These are phyloP conservation scores for Hybos culiciformis DNA, from an alignment of 2,888 invertebrate species.

Conservation along the genomic window DNA sequence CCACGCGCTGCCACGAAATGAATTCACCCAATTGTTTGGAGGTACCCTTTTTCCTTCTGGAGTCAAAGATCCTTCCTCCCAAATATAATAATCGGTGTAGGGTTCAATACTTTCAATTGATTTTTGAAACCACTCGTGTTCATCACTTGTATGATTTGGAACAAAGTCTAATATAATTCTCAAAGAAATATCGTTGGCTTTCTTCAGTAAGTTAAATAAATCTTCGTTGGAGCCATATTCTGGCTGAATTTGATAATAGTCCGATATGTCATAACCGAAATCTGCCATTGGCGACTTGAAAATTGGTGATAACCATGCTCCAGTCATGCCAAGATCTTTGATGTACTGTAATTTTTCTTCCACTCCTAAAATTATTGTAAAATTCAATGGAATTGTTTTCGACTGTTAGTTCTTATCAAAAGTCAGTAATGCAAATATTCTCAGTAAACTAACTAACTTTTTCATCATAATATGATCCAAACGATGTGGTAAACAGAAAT, in stretches of 20 bases:
- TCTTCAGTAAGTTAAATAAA: conserved; percentile 35
- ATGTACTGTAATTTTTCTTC: conserved; percentile 41
- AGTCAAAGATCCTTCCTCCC: conserved; percentile 33
- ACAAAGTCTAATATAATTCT: conserved; percentile 50
- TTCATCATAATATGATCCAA: too few species aligned
- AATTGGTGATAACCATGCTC: conserved; percentile 50
- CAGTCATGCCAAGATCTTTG: conserved; percentile 39
- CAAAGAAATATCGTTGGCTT: conserved; percentile 32
- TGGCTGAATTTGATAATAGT: conserved; percentile 42
- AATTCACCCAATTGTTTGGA: conserved; percentile 37
- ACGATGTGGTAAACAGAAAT: too few species aligned
- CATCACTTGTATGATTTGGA: conserved; percentile 39
- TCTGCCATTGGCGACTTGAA: conserved; percentile 49
- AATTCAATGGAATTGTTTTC: background rate
- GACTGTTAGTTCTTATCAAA: too few species aligned
- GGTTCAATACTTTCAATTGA: conserved; percentile 40
- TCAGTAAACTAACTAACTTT: too few species aligned
- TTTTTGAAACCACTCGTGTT: conserved; percentile 48
- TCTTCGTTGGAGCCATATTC: conserved; percentile 45
- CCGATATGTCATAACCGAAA: conserved; percentile 50
- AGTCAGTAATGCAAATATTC: too few species aligned
- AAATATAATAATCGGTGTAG: conserved; percentile 55
- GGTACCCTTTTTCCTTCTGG: conserved; percentile 22
- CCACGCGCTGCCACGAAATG: conserved; percentile 49
- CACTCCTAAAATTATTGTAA: conserved; percentile 35